Percentiles rank a stretch among this genome's conserved stretches.
phyloP scores from a whole-genome alignment of 2,888 invertebrate species.

The Andrena trimmerana region DNA sequence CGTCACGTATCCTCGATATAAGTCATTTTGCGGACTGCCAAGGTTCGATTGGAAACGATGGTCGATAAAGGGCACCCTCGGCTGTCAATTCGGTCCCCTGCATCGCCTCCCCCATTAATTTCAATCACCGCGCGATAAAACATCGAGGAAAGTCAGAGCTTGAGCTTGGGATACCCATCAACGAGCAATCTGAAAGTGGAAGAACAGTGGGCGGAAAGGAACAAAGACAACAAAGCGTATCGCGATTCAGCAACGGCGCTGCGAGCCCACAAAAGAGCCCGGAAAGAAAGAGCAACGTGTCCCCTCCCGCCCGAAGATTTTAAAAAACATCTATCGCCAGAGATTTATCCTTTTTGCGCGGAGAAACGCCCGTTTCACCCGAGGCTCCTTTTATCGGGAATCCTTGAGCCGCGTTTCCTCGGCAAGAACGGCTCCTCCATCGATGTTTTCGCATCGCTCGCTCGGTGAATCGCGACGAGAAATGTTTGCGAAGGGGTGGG shows the following conservation, averaged over 20 bases:
- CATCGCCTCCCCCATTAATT: too few species aligned
- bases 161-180: too few species aligned
- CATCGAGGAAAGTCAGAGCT: too few species aligned
- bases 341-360: background rate
- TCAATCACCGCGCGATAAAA: too few species aligned
- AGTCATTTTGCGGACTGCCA: conserved; percentile 13
- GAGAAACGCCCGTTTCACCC: conserved; percentile 4
- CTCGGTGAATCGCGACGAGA: background rate
- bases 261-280: background rate
- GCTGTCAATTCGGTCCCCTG: background rate
- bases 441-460: background rate
- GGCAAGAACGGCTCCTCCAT: background rate
- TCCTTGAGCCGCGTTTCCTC: background rate
- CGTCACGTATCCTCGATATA: conserved; percentile 21
- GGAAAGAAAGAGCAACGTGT: background rate
- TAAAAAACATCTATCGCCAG: background rate
- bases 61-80: conserved; percentile 13
- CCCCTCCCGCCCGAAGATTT: background rate
- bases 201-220: background rate
- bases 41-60: conserved; percentile 8
- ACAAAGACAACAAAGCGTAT: background rate
- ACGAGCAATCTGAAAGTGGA: too few species aligned
- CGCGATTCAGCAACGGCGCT: background rate
- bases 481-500: background rate
- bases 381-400: background rate